Conservation (phyloP, 2,888 invertebrate genomes). For the Drosophila pegasa region DNA sequence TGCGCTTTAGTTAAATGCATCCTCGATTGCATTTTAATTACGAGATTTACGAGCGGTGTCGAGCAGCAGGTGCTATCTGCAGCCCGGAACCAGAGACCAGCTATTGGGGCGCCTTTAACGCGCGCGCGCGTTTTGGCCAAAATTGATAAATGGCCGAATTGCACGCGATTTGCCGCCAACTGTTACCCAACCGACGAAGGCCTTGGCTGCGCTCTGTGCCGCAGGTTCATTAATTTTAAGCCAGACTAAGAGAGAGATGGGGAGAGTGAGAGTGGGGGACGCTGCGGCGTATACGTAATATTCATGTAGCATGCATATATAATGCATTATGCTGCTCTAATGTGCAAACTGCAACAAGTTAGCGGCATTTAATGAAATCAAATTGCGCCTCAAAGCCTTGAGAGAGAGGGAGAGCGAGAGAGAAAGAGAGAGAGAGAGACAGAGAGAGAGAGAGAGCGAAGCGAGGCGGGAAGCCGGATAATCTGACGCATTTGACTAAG, state of each 20-base stretch:
- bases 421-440: too few species aligned
- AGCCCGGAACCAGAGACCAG: constrained; percentile 33
- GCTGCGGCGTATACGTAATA: constrained; percentile 62
- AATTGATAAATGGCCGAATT: constrained; percentile 62
- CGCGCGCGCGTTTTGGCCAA: constrained; percentile 67
- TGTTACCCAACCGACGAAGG: background rate
- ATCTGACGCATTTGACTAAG: constrained; percentile 14
- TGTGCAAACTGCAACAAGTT: constrained; percentile 70
- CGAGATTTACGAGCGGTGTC: constrained; percentile 63
- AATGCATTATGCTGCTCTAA: constrained; percentile 61
- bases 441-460: too few species aligned
- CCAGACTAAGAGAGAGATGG: constrained; percentile 8
- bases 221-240: constrained; percentile 55
- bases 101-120: constrained; percentile 45
- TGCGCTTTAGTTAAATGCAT: constrained; percentile 71
- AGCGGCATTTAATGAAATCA: constrained; percentile 57
- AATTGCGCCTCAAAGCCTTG: constrained; percentile 32
- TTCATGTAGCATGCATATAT: constrained; percentile 26
- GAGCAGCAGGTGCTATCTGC: constrained; percentile 72
- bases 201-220: background rate
- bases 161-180: constrained; percentile 58
- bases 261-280: background rate
- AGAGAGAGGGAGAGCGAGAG: too few species aligned
- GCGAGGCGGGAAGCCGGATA: constrained; percentile 11
- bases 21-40: constrained; percentile 80